Evolutionary conservation across 2,888 invertebrate species (phyloP).

Genomic region (Metalampra italica): DNA sequence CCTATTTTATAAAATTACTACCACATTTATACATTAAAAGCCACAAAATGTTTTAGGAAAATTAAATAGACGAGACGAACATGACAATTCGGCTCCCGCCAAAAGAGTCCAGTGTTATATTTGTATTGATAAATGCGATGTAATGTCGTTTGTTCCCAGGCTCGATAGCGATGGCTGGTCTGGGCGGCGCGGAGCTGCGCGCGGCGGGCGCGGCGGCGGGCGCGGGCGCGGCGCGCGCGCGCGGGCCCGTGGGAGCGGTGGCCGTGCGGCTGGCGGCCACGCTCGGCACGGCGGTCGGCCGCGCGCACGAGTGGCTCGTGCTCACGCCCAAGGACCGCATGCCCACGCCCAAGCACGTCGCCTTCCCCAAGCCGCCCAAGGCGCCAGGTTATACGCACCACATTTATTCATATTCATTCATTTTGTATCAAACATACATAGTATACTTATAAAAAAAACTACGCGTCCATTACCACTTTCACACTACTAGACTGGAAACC

Average conservation of each 20-base stretch:
- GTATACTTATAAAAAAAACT: background rate
- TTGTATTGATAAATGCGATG: too few species aligned
- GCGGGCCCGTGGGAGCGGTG: slow-evolving; percentile 60
- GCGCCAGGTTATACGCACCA: slow-evolving; percentile 80
- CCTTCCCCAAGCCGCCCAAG: slow-evolving; percentile 94
- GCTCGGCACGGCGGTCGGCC: slow-evolving; percentile 58
- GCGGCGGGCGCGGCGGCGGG: slow-evolving; percentile 47
- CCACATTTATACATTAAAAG: too few species aligned
- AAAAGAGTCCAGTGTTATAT: too few species aligned
- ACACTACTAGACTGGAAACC: too few species aligned
- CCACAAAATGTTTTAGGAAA: too few species aligned
- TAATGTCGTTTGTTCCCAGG: slow-evolving; percentile 58
- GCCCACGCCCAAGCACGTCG: slow-evolving; percentile 88
- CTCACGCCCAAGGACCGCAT: slow-evolving; percentile 86
- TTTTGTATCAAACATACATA: too few species aligned
- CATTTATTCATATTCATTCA: background rate
- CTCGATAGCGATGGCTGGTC: slow-evolving; percentile 74
- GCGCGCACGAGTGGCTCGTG: slow-evolving; percentile 83
- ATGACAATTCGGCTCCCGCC: too few species aligned
- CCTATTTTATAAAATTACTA: too few species aligned
- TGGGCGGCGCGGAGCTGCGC: slow-evolving; percentile 70
- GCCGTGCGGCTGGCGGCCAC: slow-evolving; percentile 60
- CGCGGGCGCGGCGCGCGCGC: slow-evolving; percentile 35
- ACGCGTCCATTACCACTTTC: too few species aligned
- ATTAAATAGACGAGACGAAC: too few species aligned